Conservation (phyloP, 2,113 vertebrate species). For the Hippoglossus stenolepis region DNA sequence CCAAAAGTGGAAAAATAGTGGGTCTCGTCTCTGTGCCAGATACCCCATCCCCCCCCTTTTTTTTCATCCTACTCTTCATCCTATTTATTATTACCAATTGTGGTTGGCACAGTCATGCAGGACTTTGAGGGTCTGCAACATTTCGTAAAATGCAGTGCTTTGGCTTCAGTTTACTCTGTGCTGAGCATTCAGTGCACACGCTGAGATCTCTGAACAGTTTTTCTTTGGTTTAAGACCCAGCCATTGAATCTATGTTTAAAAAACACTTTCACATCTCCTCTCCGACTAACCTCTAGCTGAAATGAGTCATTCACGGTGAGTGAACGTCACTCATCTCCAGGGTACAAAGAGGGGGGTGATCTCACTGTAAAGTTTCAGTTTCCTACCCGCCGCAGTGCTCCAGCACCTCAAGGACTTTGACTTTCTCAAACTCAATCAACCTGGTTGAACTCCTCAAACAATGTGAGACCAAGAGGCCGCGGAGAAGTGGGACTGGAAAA, state of each 20-base stretch:
- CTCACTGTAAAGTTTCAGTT: conserved; percentile 41
- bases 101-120: conserved; percentile 58
- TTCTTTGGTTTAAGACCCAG: not conserved
- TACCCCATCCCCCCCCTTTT: conserved; percentile 9
- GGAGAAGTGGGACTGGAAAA: conserved; percentile 43
- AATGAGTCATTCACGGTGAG: conserved; percentile 38
- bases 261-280: not conserved
- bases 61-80: conserved; percentile 39
- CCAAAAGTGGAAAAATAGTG: conserved; percentile 67
- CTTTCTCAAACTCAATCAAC: conserved; percentile 55
- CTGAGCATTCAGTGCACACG: not conserved
- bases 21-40: conserved; percentile 50
- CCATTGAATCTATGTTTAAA: not conserved
- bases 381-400: conserved; percentile 13
- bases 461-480: conserved; percentile 6
- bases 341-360: conserved; percentile 37
- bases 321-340: conserved; percentile 46
- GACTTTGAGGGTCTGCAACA: conserved; percentile 41
- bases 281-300: conserved; percentile 10
- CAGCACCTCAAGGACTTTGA: conserved; percentile 48
- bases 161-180: conserved; percentile 6
- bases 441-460: conserved; percentile 47
- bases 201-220: not conserved
- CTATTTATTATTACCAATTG: conserved; percentile 60
- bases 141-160: conserved; percentile 36